Evolutionary conservation across 2,113 vertebrate species (phyloP), one percentile per base, ranked within the genome.

Genomic region (Rostratula benghalensis): DNA sequence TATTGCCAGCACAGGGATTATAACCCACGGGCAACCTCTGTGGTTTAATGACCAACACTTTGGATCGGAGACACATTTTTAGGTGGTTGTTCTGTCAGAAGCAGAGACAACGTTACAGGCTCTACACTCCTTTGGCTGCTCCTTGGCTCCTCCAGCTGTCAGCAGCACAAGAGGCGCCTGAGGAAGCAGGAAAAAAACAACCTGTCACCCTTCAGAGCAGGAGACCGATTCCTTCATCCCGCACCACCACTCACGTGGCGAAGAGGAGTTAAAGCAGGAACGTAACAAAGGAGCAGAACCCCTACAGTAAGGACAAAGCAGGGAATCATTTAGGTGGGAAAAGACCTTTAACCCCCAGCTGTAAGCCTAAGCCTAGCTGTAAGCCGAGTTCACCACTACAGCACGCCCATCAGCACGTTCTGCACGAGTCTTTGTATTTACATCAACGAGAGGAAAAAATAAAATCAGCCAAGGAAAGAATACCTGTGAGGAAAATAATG

Each of bases 161-260:
- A 89, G 71, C 81, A 67, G 14, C 11, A 22, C n/a, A 11, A 94
- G 43, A 60, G 33, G 68, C 33, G 54, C 46, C 78, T 91, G 41
- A 61, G 1, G 31, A 54, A 41, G 77, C 81, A 82, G 74, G 89
- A 87, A 79, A 53, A 77, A 87, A 78, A 57, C 53, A 78, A 71
- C 86, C 90, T 89, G 94, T 87, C 88, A 87, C 65, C 75, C 69
- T 79, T 75, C 31, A 33, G 77, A 92, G 56, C 77, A 65, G 83
- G 89, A 94, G 86, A 69, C 25, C 1, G 1, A 12, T 39, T 73
- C 90, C 84, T 80, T 81, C 94, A 78, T 83, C 83, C 85, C 90
- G 20, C 68, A 61, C 69, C 4, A 5, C 0, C 0, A 17, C 43
- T 33, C 73, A 9, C 2, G 25, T 11, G 67, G 85, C 50, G 35